Base-by-base conservation (phyloP, 2,113 vertebrate genomes). In the Ginglymostoma cirratum region DNA sequence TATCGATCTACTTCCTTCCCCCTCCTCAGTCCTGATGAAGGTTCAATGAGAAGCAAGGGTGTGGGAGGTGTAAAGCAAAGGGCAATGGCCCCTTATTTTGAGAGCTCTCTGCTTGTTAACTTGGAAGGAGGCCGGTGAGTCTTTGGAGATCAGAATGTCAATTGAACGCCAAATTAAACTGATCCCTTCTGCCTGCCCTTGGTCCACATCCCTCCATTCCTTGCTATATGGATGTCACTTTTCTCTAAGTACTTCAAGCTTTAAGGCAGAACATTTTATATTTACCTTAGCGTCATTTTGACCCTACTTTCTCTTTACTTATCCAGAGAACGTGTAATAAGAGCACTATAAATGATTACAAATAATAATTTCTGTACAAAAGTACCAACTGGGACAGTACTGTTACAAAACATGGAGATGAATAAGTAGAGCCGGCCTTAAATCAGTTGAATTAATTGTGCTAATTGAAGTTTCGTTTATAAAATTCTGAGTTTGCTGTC, bases 371-470 rank as follows among this genome's bases (percentile, higher is more conserved):
- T 95, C 76, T 19, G 66, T 23, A 96, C 85, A 96, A 96, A 96
- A n/a, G 30, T 95, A 96, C 96, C 97, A 96, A 97, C 97, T 97
- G 96, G 95, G 86, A 87, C 96, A 96, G 93, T 96, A 96, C 83
- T 94, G 97, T 96, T 97, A 96, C 66, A 96, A 94, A 96, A 96
- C 96, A 52, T 85, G 93, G 48, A 96, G 96, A 95, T 96, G 1
- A 21, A 30, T 95, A 95, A 95, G 96, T 96, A 93, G 96, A 67
- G 0, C 0, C 96, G 96, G 55, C 86, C 96, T 96, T 97, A 97
- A 96, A 97, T 97, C 96, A 96, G 96, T 96, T 67, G 85, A 96
- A 61, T 52, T 96, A 97, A 97, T 97, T 97, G 97, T 19, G 96
- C 96, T 96, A 97, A 97, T 96, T 94, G 96, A 96, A 96, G 92